These are phyloP conservation scores for Crocuta crocuta DNA, from an alignment of 2,113 vertebrate species.

Conservation along the genomic window DNA sequence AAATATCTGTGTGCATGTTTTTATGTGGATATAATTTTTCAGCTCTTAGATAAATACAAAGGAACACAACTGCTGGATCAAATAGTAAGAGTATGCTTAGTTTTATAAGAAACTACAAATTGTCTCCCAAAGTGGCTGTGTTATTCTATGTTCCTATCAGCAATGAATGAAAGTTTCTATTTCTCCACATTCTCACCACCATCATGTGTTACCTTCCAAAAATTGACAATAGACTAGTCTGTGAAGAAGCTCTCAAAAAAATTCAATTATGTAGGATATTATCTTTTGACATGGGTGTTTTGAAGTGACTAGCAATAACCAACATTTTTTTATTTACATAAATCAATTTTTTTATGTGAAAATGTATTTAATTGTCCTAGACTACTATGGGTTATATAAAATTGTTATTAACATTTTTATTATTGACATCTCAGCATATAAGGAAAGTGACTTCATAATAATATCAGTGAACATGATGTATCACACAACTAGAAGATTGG, in stretches of 20 bases:
- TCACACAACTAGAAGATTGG: neutral
- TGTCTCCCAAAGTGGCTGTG: neutral
- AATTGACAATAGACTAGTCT: neutral
- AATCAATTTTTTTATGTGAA: neutral
- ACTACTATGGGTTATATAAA: neutral
- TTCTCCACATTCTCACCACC: neutral
- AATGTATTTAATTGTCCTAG: neutral
- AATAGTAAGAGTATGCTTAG: neutral
- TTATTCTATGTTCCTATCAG: neutral
- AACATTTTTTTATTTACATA: neutral
- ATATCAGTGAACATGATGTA: neutral
- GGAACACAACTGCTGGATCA: neutral
- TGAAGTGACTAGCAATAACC: neutral
- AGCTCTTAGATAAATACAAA: neutral
- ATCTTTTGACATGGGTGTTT: neutral
- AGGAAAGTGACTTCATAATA: neutral
- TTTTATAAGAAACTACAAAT: neutral
- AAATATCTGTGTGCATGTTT: neutral
- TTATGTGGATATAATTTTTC: neutral
- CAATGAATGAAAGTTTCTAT: too few species aligned
- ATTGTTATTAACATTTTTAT: neutral
- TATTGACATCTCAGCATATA: neutral
- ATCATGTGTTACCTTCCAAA: neutral
- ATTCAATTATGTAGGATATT: neutral
- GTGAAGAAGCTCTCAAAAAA: neutral